A percentile compares a stretch with the other conserved stretches of the same genome.
These are phyloP conservation scores for Aphelenchoides bicaudatus DNA, from an alignment of 2,888 invertebrate genomes.

Conservation along the genomic window DNA sequence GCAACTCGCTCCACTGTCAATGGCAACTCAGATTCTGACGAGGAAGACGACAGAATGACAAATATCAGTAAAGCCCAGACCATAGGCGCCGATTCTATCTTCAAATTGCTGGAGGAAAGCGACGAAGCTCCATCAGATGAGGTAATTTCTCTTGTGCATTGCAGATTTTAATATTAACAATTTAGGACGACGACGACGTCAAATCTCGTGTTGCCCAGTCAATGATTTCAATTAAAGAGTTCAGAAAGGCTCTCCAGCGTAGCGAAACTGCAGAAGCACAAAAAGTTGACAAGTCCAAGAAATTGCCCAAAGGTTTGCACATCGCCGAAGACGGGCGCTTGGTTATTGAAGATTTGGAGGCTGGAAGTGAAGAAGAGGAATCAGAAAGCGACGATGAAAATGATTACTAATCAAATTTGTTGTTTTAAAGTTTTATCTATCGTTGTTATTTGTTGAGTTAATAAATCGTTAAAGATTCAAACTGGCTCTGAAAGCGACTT, in stretches of 20 bases:
- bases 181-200: conserved; percentile 40
- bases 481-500: background rate
- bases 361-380: conserved; percentile 11
- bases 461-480: too few relatives aligned
- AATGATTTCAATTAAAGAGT: conserved; percentile 28
- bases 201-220: conserved; percentile 46
- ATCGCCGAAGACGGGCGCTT: conserved; percentile 46
- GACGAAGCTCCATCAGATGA: conserved; percentile 32
- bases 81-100: conserved; percentile 53
- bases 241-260: conserved; percentile 25
- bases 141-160: background rate
- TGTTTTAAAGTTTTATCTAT: too few relatives aligned
- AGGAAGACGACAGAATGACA: conserved; percentile 37
- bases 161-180: background rate
- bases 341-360: conserved; percentile 34
- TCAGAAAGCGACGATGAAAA: conserved; percentile 3
- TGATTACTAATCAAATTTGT: conserved; percentile 15
- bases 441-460: too few relatives aligned
- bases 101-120: conserved; percentile 47
- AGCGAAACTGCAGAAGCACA: background rate
- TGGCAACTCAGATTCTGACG: conserved; percentile 32
- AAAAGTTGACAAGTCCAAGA: background rate
- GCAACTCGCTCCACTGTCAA: conserved; percentile 14
- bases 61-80: conserved; percentile 39
- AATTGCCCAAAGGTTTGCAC: conserved; percentile 37